Percentiles rank a stretch among this genome's conserved stretches.
phyloP scores from a whole-genome alignment of 2,888 invertebrate genomes.

The Drosophila greeni region DNA sequence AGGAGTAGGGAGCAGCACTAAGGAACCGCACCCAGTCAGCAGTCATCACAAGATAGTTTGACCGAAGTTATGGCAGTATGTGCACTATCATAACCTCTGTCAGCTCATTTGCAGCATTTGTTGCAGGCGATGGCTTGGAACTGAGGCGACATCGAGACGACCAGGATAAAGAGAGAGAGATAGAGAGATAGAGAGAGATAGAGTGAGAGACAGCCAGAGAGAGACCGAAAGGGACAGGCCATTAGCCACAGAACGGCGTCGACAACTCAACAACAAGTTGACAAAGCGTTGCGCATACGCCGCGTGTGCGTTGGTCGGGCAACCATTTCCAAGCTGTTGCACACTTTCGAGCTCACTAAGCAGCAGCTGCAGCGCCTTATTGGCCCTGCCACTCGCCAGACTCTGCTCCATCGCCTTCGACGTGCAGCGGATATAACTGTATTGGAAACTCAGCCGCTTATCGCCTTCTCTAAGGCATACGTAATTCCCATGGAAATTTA shows the following conservation, averaged over 20 bases:
- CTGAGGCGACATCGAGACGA: conserved; percentile 21
- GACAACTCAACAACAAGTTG: conserved; percentile 32
- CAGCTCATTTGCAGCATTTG: conserved; percentile 70
- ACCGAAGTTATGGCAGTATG: conserved; percentile 38
- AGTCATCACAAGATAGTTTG: conserved; percentile 12
- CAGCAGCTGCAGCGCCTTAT: conserved; percentile 41
- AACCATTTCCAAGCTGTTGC: conserved; percentile 71
- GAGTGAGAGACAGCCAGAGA: not conserved
- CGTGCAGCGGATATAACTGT: conserved; percentile 9
- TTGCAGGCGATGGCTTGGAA: conserved; percentile 54
- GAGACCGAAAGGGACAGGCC: conserved; percentile 30
- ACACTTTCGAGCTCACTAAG: conserved; percentile 68
- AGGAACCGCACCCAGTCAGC: conserved; percentile 47
- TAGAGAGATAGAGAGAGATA: not conserved
- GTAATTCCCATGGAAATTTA: conserved; percentile 7
- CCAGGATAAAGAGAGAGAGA: not conserved
- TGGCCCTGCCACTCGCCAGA: conserved; percentile 29
- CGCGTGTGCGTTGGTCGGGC: conserved; percentile 42
- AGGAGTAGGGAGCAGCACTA: not conserved
- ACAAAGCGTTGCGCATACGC: conserved; percentile 61
- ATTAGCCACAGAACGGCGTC: conserved; percentile 37
- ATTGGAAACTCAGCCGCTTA: conserved; percentile 10
- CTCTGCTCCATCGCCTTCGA: conserved; percentile 3
- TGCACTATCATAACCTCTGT: conserved; percentile 63
- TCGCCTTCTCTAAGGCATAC: not conserved